These are phyloP conservation scores for Ageneiosus marmoratus DNA, from an alignment of 2,113 vertebrate species.

Conservation along the genomic window DNA sequence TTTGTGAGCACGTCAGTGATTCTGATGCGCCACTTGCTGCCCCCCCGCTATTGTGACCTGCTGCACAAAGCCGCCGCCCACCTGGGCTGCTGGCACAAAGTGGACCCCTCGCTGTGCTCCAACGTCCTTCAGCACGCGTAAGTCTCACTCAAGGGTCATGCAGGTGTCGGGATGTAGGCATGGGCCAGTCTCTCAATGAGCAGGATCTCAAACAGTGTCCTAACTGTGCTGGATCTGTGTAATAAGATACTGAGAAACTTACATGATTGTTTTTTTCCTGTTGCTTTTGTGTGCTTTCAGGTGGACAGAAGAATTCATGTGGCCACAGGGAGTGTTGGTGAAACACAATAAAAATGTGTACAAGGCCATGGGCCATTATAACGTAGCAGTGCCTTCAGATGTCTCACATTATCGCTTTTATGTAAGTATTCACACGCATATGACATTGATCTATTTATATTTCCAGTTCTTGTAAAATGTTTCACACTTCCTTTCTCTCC, in stretches of 20 bases:
- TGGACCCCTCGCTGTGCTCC: conserved; percentile 93
- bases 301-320: conserved; percentile 98
- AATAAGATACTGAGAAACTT: background rate
- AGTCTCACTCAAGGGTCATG: conserved; percentile 53
- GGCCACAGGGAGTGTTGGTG: conserved; percentile 95
- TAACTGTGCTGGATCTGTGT: background rate
- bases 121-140: conserved; percentile 97
- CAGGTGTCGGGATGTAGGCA: background rate
- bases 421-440: conserved; percentile 74
- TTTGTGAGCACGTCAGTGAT: conserved; percentile 94
- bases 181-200: background rate
- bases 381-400: conserved; percentile 94
- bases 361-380: conserved; percentile 97
- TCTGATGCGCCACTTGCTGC: conserved; percentile 92
- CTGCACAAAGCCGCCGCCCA: conserved; percentile 96
- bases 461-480: background rate
- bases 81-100: conserved; percentile 98
- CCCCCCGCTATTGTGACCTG: conserved; percentile 93
- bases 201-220: background rate
- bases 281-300: conserved; percentile 63
- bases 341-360: conserved; percentile 99
- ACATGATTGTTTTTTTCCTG: background rate
- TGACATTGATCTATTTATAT: background rate
- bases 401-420: conserved; percentile 98
- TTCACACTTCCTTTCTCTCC: background rate